Percentiles rank a stretch among this genome's conserved stretches.
These are phyloP conservation scores for Copidosoma floridanum DNA, from an alignment of 1,140 invertebrate species.

Conservation along the genomic window DNA sequence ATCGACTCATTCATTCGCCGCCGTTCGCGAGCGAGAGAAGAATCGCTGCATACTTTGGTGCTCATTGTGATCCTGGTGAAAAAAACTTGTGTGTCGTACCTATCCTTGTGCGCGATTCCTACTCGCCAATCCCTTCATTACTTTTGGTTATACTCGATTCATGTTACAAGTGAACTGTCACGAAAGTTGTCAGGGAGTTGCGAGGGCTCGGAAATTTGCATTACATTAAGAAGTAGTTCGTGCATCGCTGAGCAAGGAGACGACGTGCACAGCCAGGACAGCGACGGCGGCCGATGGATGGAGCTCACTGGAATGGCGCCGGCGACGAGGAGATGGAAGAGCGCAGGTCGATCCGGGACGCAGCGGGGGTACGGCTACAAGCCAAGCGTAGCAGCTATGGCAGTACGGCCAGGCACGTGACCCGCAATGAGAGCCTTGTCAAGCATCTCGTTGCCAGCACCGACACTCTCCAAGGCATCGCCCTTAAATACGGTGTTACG, in stretches of 20 bases:
- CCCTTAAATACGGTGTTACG: conserved; percentile 87
- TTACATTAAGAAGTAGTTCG: background rate
- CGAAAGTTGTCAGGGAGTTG: background rate
- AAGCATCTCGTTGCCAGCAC: conserved; percentile 76
- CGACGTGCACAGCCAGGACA: background rate
- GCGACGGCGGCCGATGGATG: conserved; percentile 14
- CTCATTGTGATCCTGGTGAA: too few species aligned
- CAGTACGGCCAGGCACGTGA: conserved; percentile 72
- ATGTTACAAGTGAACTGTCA: background rate
- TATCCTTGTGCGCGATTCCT: background rate
- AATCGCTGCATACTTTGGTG: too few species aligned
- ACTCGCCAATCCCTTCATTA: background rate
- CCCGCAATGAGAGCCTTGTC: conserved; percentile 68
- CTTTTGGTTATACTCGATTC: background rate
- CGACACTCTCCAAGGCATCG: conserved; percentile 90
- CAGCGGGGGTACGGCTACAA: too few species aligned
- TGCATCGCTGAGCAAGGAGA: background rate
- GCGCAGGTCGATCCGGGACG: conserved; percentile 79
- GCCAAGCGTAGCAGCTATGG: conserved; percentile 88
- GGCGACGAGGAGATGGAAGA: conserved; percentile 80
- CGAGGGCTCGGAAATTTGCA: too few species aligned
- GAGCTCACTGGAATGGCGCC: conserved; percentile 52
- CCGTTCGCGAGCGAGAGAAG: too few species aligned
- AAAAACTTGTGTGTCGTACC: too few species aligned
- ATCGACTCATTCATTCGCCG: background rate